Conservation (phyloP, 2,888 invertebrate genomes). For the Drosophila anceps region DNA sequence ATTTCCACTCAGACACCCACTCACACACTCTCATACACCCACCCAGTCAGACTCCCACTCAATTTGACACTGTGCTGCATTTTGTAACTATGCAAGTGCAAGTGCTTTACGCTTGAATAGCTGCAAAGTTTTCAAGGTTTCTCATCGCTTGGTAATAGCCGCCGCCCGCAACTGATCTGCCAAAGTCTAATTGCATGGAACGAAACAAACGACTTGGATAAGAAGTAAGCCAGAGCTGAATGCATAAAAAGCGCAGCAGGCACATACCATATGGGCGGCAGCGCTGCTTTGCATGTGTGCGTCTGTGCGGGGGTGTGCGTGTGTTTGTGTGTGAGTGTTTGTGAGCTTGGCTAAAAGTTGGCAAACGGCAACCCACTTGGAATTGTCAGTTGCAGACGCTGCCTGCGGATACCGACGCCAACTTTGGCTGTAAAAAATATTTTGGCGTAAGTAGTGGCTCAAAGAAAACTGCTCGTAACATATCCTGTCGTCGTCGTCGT, state of each 20-base stretch:
- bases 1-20: not conserved
- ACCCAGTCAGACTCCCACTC: conserved; percentile 8
- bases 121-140: conserved; percentile 61
- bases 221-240: conserved; percentile 33
- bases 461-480: conserved; percentile 53
- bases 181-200: conserved; percentile 81
- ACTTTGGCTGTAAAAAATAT: conserved; percentile 51
- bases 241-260: conserved; percentile 48
- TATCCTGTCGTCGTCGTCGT: conserved; percentile 52
- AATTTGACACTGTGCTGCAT: conserved; percentile 19
- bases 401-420: conserved; percentile 56
- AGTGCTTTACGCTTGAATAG: conserved; percentile 59
- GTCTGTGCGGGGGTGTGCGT: conserved; percentile 18
- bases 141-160: conserved; percentile 51
- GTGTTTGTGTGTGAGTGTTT: conserved; percentile 17
- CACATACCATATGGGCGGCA: conserved; percentile 33
- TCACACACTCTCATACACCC: not conserved
- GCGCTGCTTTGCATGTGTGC: conserved; percentile 57
- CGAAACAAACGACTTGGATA: conserved; percentile 81
- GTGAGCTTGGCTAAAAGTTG: conserved; percentile 43
- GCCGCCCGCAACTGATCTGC: conserved; percentile 65
- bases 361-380: conserved; percentile 68
- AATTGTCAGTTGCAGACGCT: conserved; percentile 58
- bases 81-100: conserved; percentile 40
- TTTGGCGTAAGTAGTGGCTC: conserved; percentile 47